A percentile compares a stretch with the other conserved stretches of the same genome.
Evolutionary conservation across 2,888 invertebrate species (phyloP).

Genomic region (Piscicola geometra): DNA sequence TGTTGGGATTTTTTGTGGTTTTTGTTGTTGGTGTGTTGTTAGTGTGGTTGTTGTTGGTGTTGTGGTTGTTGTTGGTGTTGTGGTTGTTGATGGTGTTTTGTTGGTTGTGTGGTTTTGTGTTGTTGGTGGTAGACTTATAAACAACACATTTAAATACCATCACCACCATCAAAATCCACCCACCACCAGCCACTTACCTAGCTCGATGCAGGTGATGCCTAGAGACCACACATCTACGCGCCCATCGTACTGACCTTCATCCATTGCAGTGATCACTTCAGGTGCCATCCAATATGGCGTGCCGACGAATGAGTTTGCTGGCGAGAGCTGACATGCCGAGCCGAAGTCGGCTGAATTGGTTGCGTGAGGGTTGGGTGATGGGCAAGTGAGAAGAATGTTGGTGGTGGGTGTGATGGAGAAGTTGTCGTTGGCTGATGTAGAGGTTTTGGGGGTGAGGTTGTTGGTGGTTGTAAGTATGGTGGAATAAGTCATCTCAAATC

Average conservation of each 20-base stretch:
- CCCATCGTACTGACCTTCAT: conserved; percentile 98
- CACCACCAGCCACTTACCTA: conserved; percentile 60
- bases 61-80: no score
- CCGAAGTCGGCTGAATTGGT: conserved; percentile 82
- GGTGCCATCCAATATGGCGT: conserved; percentile 77
- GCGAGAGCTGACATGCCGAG: conserved; percentile 91
- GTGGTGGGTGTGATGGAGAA: no score
- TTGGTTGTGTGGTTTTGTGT: no score
- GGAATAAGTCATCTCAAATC: no score
- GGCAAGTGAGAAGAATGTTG: no score
- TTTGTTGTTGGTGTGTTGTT: no score
- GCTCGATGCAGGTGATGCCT: conserved; percentile 97
- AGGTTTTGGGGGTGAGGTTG: no score
- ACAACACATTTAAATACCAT: not conserved
- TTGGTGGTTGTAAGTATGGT: no score
- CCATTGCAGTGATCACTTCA: conserved; percentile 98
- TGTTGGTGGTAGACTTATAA: not conserved
- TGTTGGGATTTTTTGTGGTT: no score
- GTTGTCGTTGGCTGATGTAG: no score
- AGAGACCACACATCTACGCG: conserved; percentile 98
- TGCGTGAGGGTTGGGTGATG: not conserved
- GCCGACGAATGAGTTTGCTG: conserved; percentile 98
- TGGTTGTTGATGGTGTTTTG: not conserved
- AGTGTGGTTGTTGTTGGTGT: no score
- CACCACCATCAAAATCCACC: not conserved